Conservation (phyloP, 2,113 vertebrate species). For the Conger conger region DNA sequence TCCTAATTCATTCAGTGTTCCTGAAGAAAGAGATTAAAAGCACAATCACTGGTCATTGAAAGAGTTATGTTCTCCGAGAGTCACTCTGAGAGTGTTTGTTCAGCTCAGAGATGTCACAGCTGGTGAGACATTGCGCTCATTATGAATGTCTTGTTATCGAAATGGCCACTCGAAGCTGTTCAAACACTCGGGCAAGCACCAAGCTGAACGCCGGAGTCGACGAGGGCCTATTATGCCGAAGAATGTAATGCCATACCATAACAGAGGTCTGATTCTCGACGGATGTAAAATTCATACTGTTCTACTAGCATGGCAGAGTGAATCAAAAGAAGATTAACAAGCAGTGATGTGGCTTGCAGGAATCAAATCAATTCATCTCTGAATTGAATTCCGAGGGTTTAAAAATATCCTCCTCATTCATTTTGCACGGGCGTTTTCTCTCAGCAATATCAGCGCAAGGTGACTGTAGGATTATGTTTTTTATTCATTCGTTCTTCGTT, state of each 20-base stretch:
- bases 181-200: neutral
- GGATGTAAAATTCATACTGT: constrained; percentile 4
- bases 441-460: neutral
- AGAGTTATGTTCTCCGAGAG: too few species aligned
- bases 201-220: neutral
- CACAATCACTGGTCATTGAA: too few species aligned
- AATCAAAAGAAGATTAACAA: constrained; percentile 3
- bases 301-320: neutral
- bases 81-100: neutral
- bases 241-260: neutral
- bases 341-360: neutral
- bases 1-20: too few species aligned
- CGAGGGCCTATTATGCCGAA: neutral
- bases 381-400: neutral
- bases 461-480: neutral
- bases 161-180: neutral
- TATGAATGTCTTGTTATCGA: neutral
- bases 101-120: neutral
- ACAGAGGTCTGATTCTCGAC: neutral
- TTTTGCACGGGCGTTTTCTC: neutral
- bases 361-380: constrained; percentile 7
- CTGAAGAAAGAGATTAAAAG: too few species aligned
- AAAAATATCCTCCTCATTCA: neutral
- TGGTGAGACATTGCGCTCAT: neutral
- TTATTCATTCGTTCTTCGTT: neutral